phyloP scores from a whole-genome alignment of 2,113 vertebrate species.

The Corydoras sp. region DNA sequence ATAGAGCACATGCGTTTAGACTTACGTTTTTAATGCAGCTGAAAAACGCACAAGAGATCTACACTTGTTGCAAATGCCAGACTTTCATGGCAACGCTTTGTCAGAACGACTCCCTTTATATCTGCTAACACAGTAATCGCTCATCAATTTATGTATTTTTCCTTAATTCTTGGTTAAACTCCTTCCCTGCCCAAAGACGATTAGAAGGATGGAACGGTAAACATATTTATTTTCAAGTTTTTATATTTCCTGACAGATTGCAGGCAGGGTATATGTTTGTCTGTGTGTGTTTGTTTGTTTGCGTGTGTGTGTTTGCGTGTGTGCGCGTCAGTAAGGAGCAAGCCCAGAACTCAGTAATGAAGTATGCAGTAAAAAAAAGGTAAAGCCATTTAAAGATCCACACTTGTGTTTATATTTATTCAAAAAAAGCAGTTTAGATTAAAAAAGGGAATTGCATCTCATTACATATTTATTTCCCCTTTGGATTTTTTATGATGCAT shows the following conservation, averaged over 20 bases:
- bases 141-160: neutral
- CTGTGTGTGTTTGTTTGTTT: neutral
- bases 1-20: neutral
- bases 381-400: slow-evolving; percentile 18
- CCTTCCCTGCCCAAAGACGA: slow-evolving; percentile 6
- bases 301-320: neutral
- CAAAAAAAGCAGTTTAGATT: neutral
- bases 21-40: slow-evolving; percentile 12
- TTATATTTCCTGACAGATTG: slow-evolving; percentile 4
- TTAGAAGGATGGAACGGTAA: slow-evolving; percentile 16
- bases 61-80: neutral
- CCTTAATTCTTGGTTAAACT: neutral
- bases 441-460: slow-evolving; percentile 25
- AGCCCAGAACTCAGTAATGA: slow-evolving; percentile 36
- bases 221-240: slow-evolving; percentile 8
- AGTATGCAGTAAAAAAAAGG: slow-evolving; percentile 38
- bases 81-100: neutral
- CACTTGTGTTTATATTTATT: slow-evolving; percentile 20
- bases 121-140: slow-evolving; percentile 5
- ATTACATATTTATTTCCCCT: neutral
- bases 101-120: slow-evolving; percentile 1
- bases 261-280: slow-evolving; percentile 5
- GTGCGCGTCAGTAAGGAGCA: neutral
- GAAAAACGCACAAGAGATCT: neutral
- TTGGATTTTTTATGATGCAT: slow-evolving; percentile 21